phyloP scores from a whole-genome alignment of 2,888 invertebrate species.

The Polydesmus complanatus region DNA sequence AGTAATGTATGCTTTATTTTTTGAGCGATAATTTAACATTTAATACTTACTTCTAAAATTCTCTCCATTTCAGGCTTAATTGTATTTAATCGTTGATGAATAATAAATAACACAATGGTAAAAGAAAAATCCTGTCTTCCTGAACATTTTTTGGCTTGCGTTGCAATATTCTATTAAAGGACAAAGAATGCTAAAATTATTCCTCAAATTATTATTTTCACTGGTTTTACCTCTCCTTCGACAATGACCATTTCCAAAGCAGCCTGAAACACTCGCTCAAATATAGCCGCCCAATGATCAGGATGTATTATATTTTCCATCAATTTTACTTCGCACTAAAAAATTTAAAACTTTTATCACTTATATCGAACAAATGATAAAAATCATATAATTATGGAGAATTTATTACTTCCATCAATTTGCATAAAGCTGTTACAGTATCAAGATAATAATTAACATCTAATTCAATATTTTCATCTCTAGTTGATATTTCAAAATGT shows the following conservation, averaged over 20 bases:
- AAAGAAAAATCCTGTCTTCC: constrained; percentile 63
- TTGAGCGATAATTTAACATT: neutral
- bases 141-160: constrained; percentile 58
- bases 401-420: constrained; percentile 52
- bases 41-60: constrained; percentile 44
- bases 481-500: constrained; percentile 15
- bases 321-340: constrained; percentile 57
- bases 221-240: constrained; percentile 57
- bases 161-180: constrained; percentile 51
- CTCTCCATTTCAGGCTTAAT: constrained; percentile 68
- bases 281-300: constrained; percentile 64
- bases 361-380: too few species aligned
- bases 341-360: neutral
- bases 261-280: constrained; percentile 66
- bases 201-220: too few species aligned
- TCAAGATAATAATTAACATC: constrained; percentile 73
- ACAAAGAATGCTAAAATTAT: constrained; percentile 2
- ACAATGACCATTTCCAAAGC: constrained; percentile 70
- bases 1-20: neutral
- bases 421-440: constrained; percentile 64
- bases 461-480: constrained; percentile 20
- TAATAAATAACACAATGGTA: constrained; percentile 65
- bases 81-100: constrained; percentile 58
- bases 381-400: neutral
- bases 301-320: constrained; percentile 72